A percentile compares a stretch with the other conserved stretches of the same genome.
Conservation (phyloP, 64 coral and sea anemone species). For the Dendronephthya gigantea region DNA sequence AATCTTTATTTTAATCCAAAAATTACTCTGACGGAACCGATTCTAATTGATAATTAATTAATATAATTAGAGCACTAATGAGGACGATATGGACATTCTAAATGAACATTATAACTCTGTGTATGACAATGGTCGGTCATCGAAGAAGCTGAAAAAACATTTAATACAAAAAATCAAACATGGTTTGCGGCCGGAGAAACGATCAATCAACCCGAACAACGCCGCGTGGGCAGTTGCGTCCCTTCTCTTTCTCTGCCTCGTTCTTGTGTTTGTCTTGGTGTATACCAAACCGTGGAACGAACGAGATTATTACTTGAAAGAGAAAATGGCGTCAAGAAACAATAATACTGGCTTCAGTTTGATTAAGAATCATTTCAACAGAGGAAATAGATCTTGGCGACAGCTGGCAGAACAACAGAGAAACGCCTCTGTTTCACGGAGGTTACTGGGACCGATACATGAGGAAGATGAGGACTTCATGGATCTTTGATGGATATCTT, state of each 20-base stretch:
- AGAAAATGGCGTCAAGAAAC: conserved; percentile 45
- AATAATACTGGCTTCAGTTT: conserved; percentile 83
- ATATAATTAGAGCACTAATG: neutral
- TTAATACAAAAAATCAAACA: neutral
- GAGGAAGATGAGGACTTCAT: conserved; percentile 17
- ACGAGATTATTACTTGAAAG: conserved; percentile 77
- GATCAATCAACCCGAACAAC: conserved; percentile 64
- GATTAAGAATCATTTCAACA: conserved; percentile 32
- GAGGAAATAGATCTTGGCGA: neutral
- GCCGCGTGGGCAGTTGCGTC: conserved; percentile 85
- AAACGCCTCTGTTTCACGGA: neutral
- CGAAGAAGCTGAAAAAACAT: neutral
- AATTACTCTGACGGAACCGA: no score
- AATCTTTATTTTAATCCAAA: no score
- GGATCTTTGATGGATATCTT: neutral
- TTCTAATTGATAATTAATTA: neutral
- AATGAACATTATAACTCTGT: neutral
- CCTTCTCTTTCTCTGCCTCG: conserved; percentile 62
- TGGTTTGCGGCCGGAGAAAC: neutral
- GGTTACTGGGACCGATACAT: conserved; percentile 7
- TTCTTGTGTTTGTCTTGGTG: conserved; percentile 54
- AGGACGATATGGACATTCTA: neutral
- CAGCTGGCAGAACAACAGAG: neutral
- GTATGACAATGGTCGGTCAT: neutral
- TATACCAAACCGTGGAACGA: conserved; percentile 78